phyloP scores from a whole-genome alignment of 2,797 vertebrate genomes.

The Tokudaia tokunoshimensis region DNA sequence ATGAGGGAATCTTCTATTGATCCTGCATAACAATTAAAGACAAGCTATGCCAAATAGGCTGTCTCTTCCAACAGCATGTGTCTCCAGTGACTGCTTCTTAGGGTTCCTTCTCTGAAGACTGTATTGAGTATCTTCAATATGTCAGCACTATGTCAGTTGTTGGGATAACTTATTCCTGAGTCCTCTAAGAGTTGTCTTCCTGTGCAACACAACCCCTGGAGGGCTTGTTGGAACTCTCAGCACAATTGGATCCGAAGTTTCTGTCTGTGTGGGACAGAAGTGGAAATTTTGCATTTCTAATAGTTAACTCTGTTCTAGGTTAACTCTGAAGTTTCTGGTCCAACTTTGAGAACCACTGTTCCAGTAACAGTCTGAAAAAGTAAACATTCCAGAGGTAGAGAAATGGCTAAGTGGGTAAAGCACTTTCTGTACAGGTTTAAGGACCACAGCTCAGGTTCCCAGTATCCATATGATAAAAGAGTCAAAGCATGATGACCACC shows the following conservation, averaged over 20 bases:
- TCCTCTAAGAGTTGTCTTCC: background rate
- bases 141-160: background rate
- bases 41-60: background rate
- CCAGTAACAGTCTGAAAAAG: background rate
- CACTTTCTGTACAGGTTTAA: background rate
- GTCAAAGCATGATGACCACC: background rate
- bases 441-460: background rate
- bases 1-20: conserved; percentile 28
- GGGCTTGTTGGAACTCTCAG: background rate
- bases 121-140: background rate
- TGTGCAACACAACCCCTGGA: background rate
- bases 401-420: background rate
- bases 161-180: background rate
- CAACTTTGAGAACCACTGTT: background rate
- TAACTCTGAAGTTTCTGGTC: background rate
- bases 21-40: conserved; percentile 48
- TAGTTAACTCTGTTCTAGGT: no score
- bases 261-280: background rate
- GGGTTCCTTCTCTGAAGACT: conserved; percentile 42
- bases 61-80: conserved; percentile 12
- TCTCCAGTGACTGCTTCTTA: conserved; percentile 39
- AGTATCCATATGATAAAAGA: background rate
- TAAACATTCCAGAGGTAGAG: background rate
- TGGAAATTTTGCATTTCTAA: background rate
- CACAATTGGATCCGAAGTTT: background rate